Conservation (phyloP, 1,140 invertebrate genomes). For the Radopholus similis region DNA sequence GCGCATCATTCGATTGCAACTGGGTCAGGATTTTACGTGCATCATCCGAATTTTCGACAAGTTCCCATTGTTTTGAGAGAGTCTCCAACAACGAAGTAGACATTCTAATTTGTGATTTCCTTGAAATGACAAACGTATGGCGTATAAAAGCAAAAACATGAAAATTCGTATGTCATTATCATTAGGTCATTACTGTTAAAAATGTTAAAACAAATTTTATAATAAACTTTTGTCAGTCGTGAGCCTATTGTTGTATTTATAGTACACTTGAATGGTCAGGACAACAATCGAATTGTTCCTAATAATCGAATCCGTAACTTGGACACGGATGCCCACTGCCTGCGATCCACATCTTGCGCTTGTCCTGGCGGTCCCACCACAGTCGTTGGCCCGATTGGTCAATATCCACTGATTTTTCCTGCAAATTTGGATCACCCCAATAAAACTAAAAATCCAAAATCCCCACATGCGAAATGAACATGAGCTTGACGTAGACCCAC, state of each 20-base stretch:
- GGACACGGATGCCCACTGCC: constrained; percentile 38
- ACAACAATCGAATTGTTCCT: constrained; percentile 5
- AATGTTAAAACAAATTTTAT: no score
- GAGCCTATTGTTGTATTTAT: no score
- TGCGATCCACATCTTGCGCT: constrained; percentile 32
- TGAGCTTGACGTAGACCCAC: constrained; percentile 49
- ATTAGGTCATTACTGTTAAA: no score
- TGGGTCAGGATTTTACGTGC: neutral
- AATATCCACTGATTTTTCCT: constrained; percentile 47
- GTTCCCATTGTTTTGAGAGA: neutral
- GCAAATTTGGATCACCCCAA: constrained; percentile 19
- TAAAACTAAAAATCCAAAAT: neutral
- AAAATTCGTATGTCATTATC: no score
- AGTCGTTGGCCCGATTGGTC: constrained; percentile 52
- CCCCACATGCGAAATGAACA: constrained; percentile 29
- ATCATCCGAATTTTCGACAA: neutral
- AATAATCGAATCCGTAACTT: constrained; percentile 17
- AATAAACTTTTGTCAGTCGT: neutral
- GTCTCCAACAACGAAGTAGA: neutral
- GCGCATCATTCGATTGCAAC: neutral
- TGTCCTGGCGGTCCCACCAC: constrained; percentile 57
- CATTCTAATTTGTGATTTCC: constrained; percentile 1
- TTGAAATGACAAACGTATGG: no score
- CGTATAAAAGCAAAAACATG: no score
- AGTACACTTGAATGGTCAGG: constrained; percentile 7